Evolutionary conservation across 2,113 vertebrate genomes (phyloP).

Genomic region (Trichechus manatus): DNA sequence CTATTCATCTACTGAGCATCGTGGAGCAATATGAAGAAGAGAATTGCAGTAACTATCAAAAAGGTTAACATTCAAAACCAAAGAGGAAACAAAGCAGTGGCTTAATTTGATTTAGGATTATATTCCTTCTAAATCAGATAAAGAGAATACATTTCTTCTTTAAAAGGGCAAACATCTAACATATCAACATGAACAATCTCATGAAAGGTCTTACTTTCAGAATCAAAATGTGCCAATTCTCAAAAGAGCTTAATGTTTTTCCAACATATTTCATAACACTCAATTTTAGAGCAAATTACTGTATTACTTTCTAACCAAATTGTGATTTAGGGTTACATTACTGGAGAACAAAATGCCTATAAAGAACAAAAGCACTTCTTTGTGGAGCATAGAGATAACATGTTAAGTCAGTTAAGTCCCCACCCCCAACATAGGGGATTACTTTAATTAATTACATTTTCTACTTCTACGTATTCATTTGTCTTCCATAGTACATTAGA

Average conservation of each 20-base stretch:
- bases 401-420: background rate
- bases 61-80: conserved; percentile 32
- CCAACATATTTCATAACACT: background rate
- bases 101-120: conserved; percentile 16
- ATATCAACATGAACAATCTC: background rate
- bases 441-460: conserved; percentile 46
- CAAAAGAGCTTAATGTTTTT: background rate
- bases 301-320: conserved; percentile 1
- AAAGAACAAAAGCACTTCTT: background rate
- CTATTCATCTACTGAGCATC: background rate
- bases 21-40: background rate
- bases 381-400: background rate
- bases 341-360: background rate
- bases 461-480: background rate
- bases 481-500: background rate
- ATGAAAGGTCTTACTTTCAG: conserved; percentile 4
- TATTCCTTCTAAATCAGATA: background rate
- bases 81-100: background rate
- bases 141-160: background rate
- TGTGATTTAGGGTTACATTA: background rate
- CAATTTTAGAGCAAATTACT: background rate
- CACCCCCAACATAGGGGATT: background rate
- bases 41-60: background rate
- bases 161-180: conserved; percentile 28
- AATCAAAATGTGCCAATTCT: conserved; percentile 3